Conservation (phyloP, 2,888 invertebrate species). For the Gymnoscelis rufifasciata region DNA sequence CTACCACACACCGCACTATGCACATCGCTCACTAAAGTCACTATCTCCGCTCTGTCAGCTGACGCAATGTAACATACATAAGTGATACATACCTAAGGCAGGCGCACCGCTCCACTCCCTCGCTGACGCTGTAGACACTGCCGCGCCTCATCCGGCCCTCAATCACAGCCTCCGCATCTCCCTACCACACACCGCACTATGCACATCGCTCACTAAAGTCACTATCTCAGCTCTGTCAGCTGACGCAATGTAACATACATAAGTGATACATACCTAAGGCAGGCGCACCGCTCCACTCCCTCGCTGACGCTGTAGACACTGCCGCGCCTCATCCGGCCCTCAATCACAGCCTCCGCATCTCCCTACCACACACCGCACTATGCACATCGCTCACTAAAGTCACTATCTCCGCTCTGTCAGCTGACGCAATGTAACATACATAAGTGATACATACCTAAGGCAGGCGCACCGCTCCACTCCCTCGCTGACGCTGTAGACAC, state of each 20-base stretch:
- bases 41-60: no score
- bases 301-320: constrained; percentile 75
- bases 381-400: no score
- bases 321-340: constrained; percentile 70
- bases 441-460: constrained; percentile 47
- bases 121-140: constrained; percentile 74
- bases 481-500: constrained; percentile 74
- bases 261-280: constrained; percentile 50
- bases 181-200: no score
- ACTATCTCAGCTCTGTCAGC: no score
- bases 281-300: constrained; percentile 72
- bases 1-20: no score
- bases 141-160: constrained; percentile 70
- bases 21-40: no score
- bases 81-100: constrained; percentile 54
- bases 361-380: no score
- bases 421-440: background rate
- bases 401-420: no score
- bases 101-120: constrained; percentile 72
- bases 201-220: no score
- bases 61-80: background rate
- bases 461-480: constrained; percentile 73
- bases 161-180: no score
- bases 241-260: background rate
- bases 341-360: constrained; percentile 52